Evolutionary conservation across 2,888 invertebrate genomes (phyloP).

Genomic region (Ophioninae sp.): DNA sequence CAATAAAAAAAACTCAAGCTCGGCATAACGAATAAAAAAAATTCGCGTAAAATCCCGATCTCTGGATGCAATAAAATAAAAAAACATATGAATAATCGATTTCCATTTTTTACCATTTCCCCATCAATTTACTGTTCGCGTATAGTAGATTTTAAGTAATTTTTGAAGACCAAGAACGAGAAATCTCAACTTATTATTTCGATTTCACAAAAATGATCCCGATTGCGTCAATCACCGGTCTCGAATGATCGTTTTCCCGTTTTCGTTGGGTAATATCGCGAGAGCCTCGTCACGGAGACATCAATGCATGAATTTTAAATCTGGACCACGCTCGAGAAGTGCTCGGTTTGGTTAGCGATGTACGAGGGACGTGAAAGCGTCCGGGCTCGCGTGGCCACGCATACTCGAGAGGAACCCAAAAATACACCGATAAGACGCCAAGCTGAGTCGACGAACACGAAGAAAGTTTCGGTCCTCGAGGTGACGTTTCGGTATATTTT

Average conservation of each 20-base stretch:
- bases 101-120: no score
- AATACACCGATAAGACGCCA: slow-evolving; percentile 36
- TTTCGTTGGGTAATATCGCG: background rate
- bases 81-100: no score
- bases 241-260: slow-evolving; percentile 42
- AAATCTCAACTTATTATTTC: no score
- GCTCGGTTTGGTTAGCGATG: slow-evolving; percentile 27
- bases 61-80: no score
- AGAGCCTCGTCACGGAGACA: background rate
- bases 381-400: slow-evolving; percentile 38
- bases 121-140: no score
- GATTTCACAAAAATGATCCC: slow-evolving; percentile 2
- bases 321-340: slow-evolving; percentile 13
- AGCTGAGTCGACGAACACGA: slow-evolving; percentile 6
- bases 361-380: slow-evolving; percentile 49
- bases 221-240: slow-evolving; percentile 17
- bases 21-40: no score
- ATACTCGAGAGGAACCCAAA: slow-evolving; percentile 26
- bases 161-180: no score
- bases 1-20: background rate
- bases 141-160: no score
- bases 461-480: slow-evolving; percentile 48
- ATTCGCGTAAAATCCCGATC: background rate
- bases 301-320: slow-evolving; percentile 27
- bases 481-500: slow-evolving; percentile 14